Conservation (phyloP, 2,888 invertebrate species). For the Operophtera brumata region DNA sequence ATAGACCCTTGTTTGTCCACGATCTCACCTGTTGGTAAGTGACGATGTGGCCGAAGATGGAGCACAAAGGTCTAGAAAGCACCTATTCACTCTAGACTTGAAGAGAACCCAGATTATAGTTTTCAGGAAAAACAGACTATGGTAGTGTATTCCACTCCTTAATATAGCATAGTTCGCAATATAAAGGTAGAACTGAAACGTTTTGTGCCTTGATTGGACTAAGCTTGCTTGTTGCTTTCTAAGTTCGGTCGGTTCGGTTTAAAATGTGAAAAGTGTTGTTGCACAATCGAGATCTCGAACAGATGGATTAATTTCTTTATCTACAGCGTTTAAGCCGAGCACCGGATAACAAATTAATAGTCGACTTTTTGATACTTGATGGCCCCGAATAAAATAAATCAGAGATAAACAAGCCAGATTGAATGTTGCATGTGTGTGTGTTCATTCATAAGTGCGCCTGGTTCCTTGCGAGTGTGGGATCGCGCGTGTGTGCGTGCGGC, state of each 20-base stretch:
- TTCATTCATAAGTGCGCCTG: slow-evolving; percentile 76
- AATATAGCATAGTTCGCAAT: too few species aligned
- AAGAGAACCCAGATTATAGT: too few species aligned
- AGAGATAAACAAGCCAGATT: slow-evolving; percentile 76
- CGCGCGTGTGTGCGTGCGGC: slow-evolving; percentile 46
- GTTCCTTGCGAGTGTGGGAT: slow-evolving; percentile 48
- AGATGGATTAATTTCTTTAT: slow-evolving; percentile 71
- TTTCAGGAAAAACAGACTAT: too few species aligned
- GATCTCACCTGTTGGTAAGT: too few species aligned
- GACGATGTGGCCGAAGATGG: too few species aligned
- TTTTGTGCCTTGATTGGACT: too few species aligned
- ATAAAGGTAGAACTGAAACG: too few species aligned
- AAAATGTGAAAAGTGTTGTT: slow-evolving; percentile 32
- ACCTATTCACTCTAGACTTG: too few species aligned
- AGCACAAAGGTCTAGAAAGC: too few species aligned
- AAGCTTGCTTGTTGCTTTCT: slow-evolving; percentile 2
- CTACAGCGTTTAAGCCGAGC: slow-evolving; percentile 64
- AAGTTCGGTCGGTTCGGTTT: slow-evolving; percentile 19
- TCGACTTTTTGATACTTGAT: slow-evolving; percentile 69
- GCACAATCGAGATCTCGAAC: slow-evolving; percentile 61
- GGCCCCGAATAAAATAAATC: slow-evolving; percentile 76
- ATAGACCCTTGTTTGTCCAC: too few species aligned
- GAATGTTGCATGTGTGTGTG: slow-evolving; percentile 48
- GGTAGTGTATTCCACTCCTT: neutral
- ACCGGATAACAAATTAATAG: slow-evolving; percentile 73